Percentiles rank a stretch among this genome's conserved stretches.
These are phyloP conservation scores for Bovichtus diacanthus DNA, from an alignment of 2,797 vertebrate species.

Conservation along the genomic window DNA sequence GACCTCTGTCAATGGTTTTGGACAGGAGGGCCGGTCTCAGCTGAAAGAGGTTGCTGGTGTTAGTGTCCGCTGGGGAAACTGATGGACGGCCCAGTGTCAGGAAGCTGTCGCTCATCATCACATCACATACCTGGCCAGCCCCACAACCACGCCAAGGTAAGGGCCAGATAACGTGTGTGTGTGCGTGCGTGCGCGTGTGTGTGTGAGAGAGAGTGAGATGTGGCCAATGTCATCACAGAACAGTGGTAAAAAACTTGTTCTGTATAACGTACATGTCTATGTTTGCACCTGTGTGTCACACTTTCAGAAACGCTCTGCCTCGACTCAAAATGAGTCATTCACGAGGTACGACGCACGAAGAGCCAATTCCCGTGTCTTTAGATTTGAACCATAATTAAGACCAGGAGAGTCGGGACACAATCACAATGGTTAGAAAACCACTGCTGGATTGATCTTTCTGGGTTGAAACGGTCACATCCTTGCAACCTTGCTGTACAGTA, in stretches of 20 bases:
- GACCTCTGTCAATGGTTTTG: conserved; percentile 46
- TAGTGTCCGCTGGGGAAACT: conserved; percentile 51
- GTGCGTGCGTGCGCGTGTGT: no score
- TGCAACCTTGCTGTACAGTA: no score
- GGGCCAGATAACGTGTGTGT: neutral
- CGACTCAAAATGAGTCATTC: neutral
- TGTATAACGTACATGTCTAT: no score
- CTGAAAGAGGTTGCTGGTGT: conserved; percentile 72
- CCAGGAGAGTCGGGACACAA: no score
- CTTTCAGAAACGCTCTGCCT: neutral
- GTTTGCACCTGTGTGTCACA: no score
- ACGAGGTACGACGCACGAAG: neutral
- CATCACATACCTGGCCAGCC: conserved; percentile 52
- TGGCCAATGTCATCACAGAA: neutral
- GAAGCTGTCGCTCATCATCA: conserved; percentile 59
- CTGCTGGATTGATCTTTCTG: no score
- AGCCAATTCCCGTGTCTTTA: no score
- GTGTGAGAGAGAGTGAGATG: neutral
- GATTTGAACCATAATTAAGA: no score
- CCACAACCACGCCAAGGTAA: conserved; percentile 7
- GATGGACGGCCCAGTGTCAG: conserved; percentile 63
- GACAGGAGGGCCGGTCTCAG: conserved; percentile 72
- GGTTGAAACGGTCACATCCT: no score
- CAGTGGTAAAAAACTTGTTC: neutral
- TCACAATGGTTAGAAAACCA: no score